Evolutionary conservation across 2,888 invertebrate genomes (phyloP).

Genomic region (Drosophila lacicola): DNA sequence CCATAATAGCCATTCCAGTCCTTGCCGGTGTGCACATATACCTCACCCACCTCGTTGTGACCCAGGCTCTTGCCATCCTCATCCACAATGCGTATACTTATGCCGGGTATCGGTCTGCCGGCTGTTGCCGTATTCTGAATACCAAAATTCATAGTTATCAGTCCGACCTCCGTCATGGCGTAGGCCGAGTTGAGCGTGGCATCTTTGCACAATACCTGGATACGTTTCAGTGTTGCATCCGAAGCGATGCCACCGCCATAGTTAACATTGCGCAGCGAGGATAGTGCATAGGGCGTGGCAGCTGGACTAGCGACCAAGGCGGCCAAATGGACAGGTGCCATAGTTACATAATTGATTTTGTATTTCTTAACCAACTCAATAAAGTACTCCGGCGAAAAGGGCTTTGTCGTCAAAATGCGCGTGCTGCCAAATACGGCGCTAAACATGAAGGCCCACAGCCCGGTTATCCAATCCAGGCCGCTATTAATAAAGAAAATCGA

Average conservation of each 20-base stretch:
- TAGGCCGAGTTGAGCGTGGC: constrained; percentile 50
- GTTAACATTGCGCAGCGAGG: constrained; percentile 48
- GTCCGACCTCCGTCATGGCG: constrained; percentile 65
- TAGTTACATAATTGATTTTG: constrained; percentile 47
- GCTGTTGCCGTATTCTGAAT: constrained; percentile 52
- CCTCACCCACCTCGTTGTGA: constrained; percentile 74
- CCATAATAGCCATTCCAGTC: constrained; percentile 80
- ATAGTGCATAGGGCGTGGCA: constrained; percentile 42
- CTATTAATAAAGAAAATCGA: constrained; percentile 58
- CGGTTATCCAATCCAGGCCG: constrained; percentile 72
- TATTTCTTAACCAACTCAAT: constrained; percentile 67
- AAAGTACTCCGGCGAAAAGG: constrained; percentile 63
- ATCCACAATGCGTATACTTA: constrained; percentile 68
- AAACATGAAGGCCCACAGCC: constrained; percentile 49
- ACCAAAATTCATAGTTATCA: constrained; percentile 46
- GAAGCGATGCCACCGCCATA: constrained; percentile 57
- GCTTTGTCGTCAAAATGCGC: constrained; percentile 68
- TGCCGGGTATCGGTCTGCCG: constrained; percentile 61
- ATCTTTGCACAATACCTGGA: constrained; percentile 41
- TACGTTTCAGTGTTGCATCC: constrained; percentile 20
- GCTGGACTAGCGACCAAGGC: constrained; percentile 44
- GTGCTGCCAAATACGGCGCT: constrained; percentile 53
- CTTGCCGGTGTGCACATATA: constrained; percentile 55
- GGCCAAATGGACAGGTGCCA: constrained; percentile 70
- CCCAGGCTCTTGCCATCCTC: constrained; percentile 65